These are phyloP conservation scores for Pelodytes ibericus DNA, from an alignment of 2,797 vertebrate genomes.

Conservation along the genomic window DNA sequence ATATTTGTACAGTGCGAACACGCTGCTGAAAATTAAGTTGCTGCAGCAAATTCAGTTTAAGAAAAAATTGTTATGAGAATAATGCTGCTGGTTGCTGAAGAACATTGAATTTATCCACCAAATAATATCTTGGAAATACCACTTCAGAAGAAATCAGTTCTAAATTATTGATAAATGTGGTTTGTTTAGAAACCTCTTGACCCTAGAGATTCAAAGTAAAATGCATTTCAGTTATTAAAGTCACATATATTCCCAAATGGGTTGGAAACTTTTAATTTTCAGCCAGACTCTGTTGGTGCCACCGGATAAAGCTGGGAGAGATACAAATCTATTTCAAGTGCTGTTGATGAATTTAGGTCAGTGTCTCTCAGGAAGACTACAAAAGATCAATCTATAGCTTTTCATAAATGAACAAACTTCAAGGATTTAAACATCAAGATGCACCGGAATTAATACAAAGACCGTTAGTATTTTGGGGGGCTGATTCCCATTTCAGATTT, in stretches of 20 bases:
- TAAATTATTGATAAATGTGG: conserved; percentile 96
- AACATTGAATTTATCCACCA: conserved; percentile 94
- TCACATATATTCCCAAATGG: conserved; percentile 79
- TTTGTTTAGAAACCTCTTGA: conserved; percentile 85
- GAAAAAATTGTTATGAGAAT: conserved; percentile 84
- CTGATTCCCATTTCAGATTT: conserved; percentile 52
- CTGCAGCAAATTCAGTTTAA: conserved; percentile 79
- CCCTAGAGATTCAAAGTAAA: conserved; percentile 84
- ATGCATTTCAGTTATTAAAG: conserved; percentile 84
- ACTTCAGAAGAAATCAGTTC: conserved; percentile 92
- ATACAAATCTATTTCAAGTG: conserved; percentile 73
- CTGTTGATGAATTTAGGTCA: conserved; percentile 75
- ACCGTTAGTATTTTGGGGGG: conserved; percentile 57
- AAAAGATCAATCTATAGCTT: conserved; percentile 78
- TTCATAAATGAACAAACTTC: conserved; percentile 77
- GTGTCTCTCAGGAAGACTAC: conserved; percentile 72
- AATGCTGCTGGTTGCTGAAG: conserved; percentile 79
- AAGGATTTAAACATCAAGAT: conserved; percentile 75
- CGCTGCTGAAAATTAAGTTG: conserved; percentile 83
- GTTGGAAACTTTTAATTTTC: conserved; percentile 79
- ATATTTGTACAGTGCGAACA: conserved; percentile 79
- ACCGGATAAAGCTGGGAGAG: conserved; percentile 76
- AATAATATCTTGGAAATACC: conserved; percentile 90
- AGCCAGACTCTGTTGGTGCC: conserved; percentile 72
- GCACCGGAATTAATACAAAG: conserved; percentile 68